Base-by-base conservation (phyloP, 2,888 invertebrate species). In the Leptothorax acervorum region DNA sequence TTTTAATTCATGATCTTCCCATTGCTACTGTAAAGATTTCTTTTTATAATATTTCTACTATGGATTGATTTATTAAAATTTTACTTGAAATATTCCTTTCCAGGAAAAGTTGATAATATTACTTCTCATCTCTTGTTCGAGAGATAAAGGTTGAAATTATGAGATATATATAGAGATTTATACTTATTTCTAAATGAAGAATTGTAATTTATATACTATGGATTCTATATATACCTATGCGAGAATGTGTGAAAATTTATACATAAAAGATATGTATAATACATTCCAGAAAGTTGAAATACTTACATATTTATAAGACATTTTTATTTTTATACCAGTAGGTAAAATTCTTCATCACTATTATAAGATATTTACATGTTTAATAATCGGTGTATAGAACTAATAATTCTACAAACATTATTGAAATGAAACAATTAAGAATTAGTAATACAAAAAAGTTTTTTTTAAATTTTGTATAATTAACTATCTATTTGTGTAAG, bases 241-340 rank as follows among this genome's bases (percentile, higher is more conserved):
- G 48, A 73, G 39, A 78, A 81, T 81, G 31, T 53, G 23, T 51
- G 35, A 57, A 57, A 60, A 45, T 79, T 70, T 45, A 73, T 71
- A 55, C 3, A 60, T 70, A 51, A 42, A 42, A 45, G 31, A 55
- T 60, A 23, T 55, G 48, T 76, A 23, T 23, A 23, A 23, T 23
- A 79, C 73, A 73, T 81, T 81, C n/a, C 60, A 70, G n/a, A 60
- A 73, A 55, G 45, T 31, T 57, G 5, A 57, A 70, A 28, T 57
- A 78, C 15, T n/a, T 45, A 74, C n/a, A 75, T 62, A 48, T 42
- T 28, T 23, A 35, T 48, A n/a, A 65, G 12, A 65, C 23, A 23
- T 48, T 75, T 63, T 75, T 65, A 76, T 76, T 76, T 76, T 76
- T 76, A 65, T 76, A 76, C 18, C 23, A 51, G 23, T 76, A 11